Conservation (phyloP, 2,797 vertebrate species). For the Eospalax fontanierii region DNA sequence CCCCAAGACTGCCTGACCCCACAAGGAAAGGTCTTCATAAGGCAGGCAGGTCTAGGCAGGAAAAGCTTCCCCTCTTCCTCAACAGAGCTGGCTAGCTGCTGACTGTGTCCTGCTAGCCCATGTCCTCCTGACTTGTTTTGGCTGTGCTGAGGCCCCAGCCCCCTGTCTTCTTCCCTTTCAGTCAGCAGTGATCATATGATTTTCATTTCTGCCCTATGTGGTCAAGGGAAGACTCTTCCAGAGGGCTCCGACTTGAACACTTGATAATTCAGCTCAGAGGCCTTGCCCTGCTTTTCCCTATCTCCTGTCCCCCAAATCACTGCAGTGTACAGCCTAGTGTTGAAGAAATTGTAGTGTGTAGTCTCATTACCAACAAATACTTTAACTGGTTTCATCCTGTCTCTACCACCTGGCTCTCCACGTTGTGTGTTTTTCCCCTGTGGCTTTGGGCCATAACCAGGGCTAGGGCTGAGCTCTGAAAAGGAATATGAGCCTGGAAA, state of each 20-base stretch:
- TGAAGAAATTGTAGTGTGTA: conserved; percentile 74
- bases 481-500: neutral
- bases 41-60: neutral
- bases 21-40: neutral
- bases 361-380: conserved; percentile 75
- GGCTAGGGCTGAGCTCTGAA: neutral
- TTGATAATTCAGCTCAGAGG: conserved; percentile 41
- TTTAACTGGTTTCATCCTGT: conserved; percentile 43
- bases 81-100: neutral
- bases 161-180: conserved; percentile 26
- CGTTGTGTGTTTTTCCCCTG: neutral
- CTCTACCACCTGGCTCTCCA: neutral
- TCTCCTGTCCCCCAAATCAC: conserved; percentile 3
- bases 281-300: neutral
- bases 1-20: neutral
- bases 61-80: neutral
- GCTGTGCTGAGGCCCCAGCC: neutral
- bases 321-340: conserved; percentile 66
- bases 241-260: conserved; percentile 63
- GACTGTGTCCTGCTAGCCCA: neutral
- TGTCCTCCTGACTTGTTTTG: neutral
- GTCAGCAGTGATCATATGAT: conserved; percentile 71
- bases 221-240: conserved; percentile 67
- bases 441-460: neutral
- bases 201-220: conserved; percentile 68